phyloP scores from a whole-genome alignment of 2,888 invertebrate genomes.

The Acleris holmiana region DNA sequence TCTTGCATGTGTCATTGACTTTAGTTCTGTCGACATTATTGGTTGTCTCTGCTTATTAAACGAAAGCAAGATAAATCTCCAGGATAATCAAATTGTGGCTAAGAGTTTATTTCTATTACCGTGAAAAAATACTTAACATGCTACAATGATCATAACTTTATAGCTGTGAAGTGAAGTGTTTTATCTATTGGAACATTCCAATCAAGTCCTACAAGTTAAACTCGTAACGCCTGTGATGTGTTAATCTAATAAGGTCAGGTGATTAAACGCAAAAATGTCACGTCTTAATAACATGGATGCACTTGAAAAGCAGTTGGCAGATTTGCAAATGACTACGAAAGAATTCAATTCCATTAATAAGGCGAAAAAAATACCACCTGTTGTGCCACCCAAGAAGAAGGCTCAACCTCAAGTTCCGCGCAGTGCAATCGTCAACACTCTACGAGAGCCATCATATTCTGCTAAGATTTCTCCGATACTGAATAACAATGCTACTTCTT shows the following conservation, averaged over 20 bases:
- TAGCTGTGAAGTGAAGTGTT: slow-evolving; percentile 4
- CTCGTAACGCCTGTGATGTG: slow-evolving; percentile 30
- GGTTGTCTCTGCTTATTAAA: slow-evolving; percentile 4
- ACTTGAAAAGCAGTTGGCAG: slow-evolving; percentile 88
- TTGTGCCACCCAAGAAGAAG: slow-evolving; percentile 92
- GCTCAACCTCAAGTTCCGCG: slow-evolving; percentile 89
- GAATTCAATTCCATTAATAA: slow-evolving; percentile 59
- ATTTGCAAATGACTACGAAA: slow-evolving; percentile 86
- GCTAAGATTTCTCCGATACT: slow-evolving; percentile 78
- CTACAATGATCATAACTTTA: neutral
- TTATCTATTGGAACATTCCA: slow-evolving; percentile 23
- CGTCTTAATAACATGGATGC: slow-evolving; percentile 84
- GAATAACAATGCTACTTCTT: slow-evolving; percentile 65
- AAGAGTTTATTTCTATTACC: neutral
- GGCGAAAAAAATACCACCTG: slow-evolving; percentile 88
- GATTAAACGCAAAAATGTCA: slow-evolving; percentile 58
- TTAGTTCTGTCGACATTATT: slow-evolving; percentile 10
- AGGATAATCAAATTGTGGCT: neutral
- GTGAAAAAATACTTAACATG: neutral
- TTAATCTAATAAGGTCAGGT: slow-evolving; percentile 31
- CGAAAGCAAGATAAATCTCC: neutral
- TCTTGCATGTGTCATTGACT: slow-evolving; percentile 37
- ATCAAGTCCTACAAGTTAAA: slow-evolving; percentile 15
- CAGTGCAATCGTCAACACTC: slow-evolving; percentile 88
- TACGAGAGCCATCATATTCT: slow-evolving; percentile 90